Conservation (phyloP, 1,140 invertebrate species). For the Hypothenemus hampei region DNA sequence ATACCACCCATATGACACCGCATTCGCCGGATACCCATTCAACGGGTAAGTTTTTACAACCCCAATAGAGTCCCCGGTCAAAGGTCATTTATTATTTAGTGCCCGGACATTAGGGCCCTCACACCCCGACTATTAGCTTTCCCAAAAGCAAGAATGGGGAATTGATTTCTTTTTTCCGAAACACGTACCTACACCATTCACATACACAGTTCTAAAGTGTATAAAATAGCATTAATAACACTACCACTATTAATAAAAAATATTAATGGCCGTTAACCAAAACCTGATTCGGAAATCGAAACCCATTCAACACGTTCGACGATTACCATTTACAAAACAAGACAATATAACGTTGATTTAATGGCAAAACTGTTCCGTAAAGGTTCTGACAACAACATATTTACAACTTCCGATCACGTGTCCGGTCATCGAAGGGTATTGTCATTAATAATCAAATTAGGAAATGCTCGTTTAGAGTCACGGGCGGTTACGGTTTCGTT, state of each 20-base stretch:
- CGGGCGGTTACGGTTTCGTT: background rate
- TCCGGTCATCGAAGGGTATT: background rate
- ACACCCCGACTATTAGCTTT: slow-evolving; percentile 35
- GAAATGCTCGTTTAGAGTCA: background rate
- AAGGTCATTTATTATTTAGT: slow-evolving; percentile 43
- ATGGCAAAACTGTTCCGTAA: background rate
- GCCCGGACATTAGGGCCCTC: slow-evolving; percentile 31
- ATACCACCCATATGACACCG: slow-evolving; percentile 85
- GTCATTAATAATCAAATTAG: background rate
- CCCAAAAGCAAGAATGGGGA: background rate
- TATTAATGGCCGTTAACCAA: too few species aligned
- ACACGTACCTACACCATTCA: background rate
- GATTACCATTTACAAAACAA: background rate
- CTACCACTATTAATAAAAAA: too few species aligned
- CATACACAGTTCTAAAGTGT: too few species aligned
- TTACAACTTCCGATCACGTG: slow-evolving; percentile 21
- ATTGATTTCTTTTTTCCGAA: background rate
- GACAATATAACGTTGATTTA: background rate
- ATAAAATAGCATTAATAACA: too few species aligned
- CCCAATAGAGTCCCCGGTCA: slow-evolving; percentile 8
- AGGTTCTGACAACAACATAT: too few species aligned
- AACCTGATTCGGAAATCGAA: background rate
- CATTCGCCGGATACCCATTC: slow-evolving; percentile 84
- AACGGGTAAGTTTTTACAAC: slow-evolving; percentile 69
- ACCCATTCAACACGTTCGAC: background rate